Evolutionary conservation across 2,888 invertebrate species (phyloP).

Genomic region (Subacronicta megacephala): DNA sequence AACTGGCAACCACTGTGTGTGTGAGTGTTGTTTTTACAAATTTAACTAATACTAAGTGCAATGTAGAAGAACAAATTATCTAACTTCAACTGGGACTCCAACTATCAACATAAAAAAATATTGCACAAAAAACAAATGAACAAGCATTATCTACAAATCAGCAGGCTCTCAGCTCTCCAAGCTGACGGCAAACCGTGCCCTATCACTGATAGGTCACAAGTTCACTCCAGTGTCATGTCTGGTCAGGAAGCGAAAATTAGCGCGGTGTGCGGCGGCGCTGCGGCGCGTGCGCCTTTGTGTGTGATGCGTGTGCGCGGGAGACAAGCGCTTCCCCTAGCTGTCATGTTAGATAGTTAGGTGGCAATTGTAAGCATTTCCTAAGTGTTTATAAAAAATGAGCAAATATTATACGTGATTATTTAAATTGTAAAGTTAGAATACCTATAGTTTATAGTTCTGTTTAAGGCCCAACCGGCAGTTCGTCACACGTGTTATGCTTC

Average conservation of each 20-base stretch:
- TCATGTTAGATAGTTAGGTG: conserved; percentile 41
- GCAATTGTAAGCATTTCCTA: conserved; percentile 22
- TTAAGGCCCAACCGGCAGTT: too few species aligned
- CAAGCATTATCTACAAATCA: conserved; percentile 46
- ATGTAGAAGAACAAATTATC: too few species aligned
- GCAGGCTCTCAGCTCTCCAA: conserved; percentile 32
- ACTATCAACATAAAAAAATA: too few species aligned
- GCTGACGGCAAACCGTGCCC: conserved; percentile 52
- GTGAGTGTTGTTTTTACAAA: too few species aligned
- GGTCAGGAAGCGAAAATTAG: conserved; percentile 70
- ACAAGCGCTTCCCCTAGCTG: conserved; percentile 50
- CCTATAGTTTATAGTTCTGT: too few species aligned
- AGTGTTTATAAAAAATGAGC: not conserved
- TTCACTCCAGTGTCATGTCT: conserved; percentile 40
- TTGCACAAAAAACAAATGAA: conserved; percentile 37
- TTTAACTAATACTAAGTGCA: too few species aligned
- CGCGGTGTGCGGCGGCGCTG: conserved; percentile 55
- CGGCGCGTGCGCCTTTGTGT: conserved; percentile 64
- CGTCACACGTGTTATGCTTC: too few species aligned
- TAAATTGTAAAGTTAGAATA: too few species aligned
- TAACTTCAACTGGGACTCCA: too few species aligned
- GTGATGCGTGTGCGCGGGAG: conserved; percentile 46
- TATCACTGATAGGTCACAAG: conserved; percentile 59
- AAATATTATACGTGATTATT: too few species aligned
- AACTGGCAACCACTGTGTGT: too few species aligned